Percentiles rank a stretch among this genome's conserved stretches.
Evolutionary conservation across 2,113 vertebrate species (phyloP).

Genomic region (Lasiurus borealis): DNA sequence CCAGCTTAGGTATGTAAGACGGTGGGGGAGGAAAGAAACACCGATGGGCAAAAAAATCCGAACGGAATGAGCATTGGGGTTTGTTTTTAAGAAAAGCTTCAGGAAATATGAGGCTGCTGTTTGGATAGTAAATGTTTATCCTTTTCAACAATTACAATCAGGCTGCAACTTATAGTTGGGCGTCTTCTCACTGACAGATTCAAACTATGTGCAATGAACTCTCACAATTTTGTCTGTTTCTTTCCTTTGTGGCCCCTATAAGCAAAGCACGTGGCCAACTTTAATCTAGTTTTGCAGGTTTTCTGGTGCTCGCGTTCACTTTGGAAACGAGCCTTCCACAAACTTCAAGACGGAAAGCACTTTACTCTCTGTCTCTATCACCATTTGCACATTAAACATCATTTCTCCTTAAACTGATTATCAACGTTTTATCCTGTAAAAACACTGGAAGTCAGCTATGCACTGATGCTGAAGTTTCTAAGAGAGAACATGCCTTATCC

Average conservation of each 20-base stretch:
- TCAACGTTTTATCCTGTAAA: neutral
- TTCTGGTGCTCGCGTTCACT: neutral
- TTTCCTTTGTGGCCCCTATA: neutral
- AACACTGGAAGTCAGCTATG: neutral
- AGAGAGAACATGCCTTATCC: neutral
- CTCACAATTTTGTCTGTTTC: neutral
- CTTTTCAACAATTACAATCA: neutral
- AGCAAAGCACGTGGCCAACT: neutral
- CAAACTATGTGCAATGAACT: neutral
- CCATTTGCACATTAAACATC: neutral
- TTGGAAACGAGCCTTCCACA: neutral
- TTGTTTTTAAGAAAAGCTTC: neutral
- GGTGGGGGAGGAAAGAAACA: neutral
- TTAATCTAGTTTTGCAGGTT: conserved; percentile 6
- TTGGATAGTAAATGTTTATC: conserved; percentile 29
- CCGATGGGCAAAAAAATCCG: neutral
- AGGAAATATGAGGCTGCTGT: neutral
- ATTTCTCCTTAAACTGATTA: neutral
- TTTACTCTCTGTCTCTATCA: neutral
- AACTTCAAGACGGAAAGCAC: neutral
- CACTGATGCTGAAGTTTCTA: neutral
- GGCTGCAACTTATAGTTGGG: neutral
- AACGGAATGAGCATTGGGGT: neutral
- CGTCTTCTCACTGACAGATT: neutral
- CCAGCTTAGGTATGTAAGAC: neutral